Base-by-base conservation (phyloP, 2,888 invertebrate genomes). In the Ommatoiulus sabulosus region DNA sequence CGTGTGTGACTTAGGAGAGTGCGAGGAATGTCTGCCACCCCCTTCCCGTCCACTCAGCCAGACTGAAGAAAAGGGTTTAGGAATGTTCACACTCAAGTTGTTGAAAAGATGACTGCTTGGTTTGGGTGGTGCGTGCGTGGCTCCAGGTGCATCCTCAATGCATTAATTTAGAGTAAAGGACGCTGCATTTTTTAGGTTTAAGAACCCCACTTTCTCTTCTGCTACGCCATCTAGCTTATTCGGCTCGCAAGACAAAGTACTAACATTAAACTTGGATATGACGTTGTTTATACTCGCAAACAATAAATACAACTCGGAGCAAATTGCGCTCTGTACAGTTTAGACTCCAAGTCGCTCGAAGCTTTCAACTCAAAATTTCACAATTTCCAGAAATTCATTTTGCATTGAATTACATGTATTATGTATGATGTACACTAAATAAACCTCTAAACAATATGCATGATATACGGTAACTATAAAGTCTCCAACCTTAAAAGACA, bases 61-160 rank as follows among this genome's bases (percentile, higher is more conserved):
- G 24, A 72, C n/a, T 72, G 5, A n/a, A 72, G 72, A 72, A 72
- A 72, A 24, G 72, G 72, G 24, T 72, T 72, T 72, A 72, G 72
- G 72, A 72, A 72, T 72, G 72, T 72, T 72, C 72, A 72, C 72
- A 24, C 72, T 72, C 72, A 72, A 72, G 24, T n/a, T 72, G 72
- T 72, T 72, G 8, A 72, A 72, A 72, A 72, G 72, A 72, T 72
- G 72, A 72, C 24, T 24, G 72, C 72, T 7, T 8, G 52, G 72
- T 10, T 72, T 20, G 72, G 72, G 72, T 8, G 10, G 52, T 12
- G 35, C 35, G 35, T 24, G 24, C 72, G 0, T 72, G 72, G 72
- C 72, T 72, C 72, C 72, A 72, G 72, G 72, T 72, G 72, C 72
- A 24, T 72, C 72, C 24, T 72, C 24, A 20, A 24, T 6, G 10